Base-by-base conservation (phyloP, 2,113 vertebrate genomes). In the Engystomops pustulosus region DNA sequence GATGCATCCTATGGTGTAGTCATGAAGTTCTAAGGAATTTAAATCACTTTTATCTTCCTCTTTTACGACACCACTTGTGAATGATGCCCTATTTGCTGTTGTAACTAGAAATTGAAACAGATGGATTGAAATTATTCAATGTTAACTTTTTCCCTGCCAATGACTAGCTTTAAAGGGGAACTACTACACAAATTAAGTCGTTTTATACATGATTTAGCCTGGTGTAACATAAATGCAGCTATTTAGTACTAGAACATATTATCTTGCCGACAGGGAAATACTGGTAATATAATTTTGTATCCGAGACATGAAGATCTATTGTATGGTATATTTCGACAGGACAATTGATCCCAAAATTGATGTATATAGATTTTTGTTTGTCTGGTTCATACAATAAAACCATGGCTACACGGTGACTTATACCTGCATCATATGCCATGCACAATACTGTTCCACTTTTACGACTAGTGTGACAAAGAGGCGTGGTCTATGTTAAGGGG, bases 21-120 rank as follows among this genome's bases (percentile, higher is more conserved):
- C 49, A 78, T 65, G 74, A 77, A 77, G 74, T 78, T 77, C 30
- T 84, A 58, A 78, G 62, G 74, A 69, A 69, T 78, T 78, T 76
- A 68, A 78, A 84, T 84, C 82, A 84, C 82, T 84, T 84, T 84
- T 78, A 77, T 84, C 82, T 84, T 49, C 44, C 74, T 78, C 72
- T 84, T 81, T 78, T 78, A 84, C 55, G 45, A 74, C 60, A 58
- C 62, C 60, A 69, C 47, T 78, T 69, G 74, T 84, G 82, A 78
- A 67, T 53, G 74, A 84, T 84, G 62, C 36, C 60, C 82, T 84
- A 84, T 84, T 84, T 84, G 74, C 74, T 78, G 62, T 84, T 84
- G 74, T 84, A 84, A 84, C 74, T 78, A 84, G 74, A 84, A 84
- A 68, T 67, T 69, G 45, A 68, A 84, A 84, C 82, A 84, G 82